A percentile compares a stretch with the other conserved stretches of the same genome.
Conservation (phyloP, 2,113 vertebrate species). For the Cebus imitator region DNA sequence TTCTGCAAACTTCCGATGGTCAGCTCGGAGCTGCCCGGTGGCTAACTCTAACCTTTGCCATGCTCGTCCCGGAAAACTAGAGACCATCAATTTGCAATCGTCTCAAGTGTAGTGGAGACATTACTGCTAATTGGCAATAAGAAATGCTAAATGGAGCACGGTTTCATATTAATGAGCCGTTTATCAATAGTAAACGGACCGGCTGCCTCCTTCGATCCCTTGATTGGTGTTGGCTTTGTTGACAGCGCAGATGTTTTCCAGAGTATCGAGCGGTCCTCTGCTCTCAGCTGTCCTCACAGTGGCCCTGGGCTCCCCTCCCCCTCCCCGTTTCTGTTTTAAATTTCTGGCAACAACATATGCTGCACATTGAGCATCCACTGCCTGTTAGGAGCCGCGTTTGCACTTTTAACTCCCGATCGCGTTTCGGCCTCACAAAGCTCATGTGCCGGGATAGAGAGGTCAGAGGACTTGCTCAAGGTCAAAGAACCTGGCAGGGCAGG, state of each 20-base stretch:
- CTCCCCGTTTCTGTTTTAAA: not conserved
- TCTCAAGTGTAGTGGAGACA: not conserved
- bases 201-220: not conserved
- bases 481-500: no score
- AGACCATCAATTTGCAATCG: not conserved
- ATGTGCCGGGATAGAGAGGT: not conserved
- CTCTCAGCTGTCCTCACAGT: accelerated
- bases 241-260: accelerated
- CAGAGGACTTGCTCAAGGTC: not conserved
- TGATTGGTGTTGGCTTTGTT: not conserved
- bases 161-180: conserved; percentile 54
- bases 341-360: not conserved
- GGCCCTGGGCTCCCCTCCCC: accelerated
- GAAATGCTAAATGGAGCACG: conserved; percentile 58
- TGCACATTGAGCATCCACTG: accelerated
- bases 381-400: accelerated
- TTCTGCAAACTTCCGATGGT: accelerated
- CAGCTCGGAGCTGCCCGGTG: accelerated
- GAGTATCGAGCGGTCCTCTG: not conserved
- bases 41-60: not conserved
- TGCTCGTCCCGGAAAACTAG: not conserved
- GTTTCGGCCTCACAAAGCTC: accelerated
- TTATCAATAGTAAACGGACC: not conserved
- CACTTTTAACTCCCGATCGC: accelerated
- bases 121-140: conserved; percentile 49